phyloP scores from a whole-genome alignment of 2,797 vertebrate genomes.

The Diglossa cyanea region DNA sequence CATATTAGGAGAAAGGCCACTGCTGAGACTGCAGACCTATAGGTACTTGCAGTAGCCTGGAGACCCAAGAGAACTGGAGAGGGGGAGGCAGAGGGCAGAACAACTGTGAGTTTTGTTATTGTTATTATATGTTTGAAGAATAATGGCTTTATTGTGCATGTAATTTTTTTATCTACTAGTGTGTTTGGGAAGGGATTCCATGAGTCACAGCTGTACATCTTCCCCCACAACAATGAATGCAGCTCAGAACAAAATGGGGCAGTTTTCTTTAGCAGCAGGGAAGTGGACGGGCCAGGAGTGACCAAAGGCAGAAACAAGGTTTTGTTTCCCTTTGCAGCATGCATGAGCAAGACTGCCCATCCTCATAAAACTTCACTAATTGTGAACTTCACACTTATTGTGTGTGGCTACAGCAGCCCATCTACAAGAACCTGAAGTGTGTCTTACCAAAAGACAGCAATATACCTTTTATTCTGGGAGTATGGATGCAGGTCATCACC shows the following conservation, averaged over 20 bases:
- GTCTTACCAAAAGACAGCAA: not conserved
- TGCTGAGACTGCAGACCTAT: not conserved
- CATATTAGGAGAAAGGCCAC: not conserved
- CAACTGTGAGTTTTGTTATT: not conserved
- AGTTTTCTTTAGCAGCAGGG: not conserved
- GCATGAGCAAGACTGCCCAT: not conserved
- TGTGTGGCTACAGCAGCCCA: not conserved
- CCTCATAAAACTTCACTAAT: not conserved
- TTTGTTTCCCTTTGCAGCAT: not conserved
- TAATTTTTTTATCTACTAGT: not conserved
- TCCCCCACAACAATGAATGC: not conserved
- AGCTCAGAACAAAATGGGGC: not conserved
- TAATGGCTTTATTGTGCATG: not conserved
- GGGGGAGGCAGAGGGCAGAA: not conserved
- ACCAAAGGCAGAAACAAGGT: not conserved
- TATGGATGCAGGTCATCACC: not conserved
- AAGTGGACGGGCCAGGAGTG: rapidly evolving
- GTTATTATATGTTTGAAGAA: not conserved
- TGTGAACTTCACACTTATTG: not conserved
- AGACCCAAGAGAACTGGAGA: not conserved
- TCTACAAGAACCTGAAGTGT: not conserved
- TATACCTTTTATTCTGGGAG: not conserved
- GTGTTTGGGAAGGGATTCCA: not conserved
- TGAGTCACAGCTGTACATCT: not conserved
- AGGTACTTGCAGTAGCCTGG: not conserved